These are phyloP conservation scores for Oophaga sylvatica DNA, from an alignment of 2,797 vertebrate genomes.

Conservation along the genomic window DNA sequence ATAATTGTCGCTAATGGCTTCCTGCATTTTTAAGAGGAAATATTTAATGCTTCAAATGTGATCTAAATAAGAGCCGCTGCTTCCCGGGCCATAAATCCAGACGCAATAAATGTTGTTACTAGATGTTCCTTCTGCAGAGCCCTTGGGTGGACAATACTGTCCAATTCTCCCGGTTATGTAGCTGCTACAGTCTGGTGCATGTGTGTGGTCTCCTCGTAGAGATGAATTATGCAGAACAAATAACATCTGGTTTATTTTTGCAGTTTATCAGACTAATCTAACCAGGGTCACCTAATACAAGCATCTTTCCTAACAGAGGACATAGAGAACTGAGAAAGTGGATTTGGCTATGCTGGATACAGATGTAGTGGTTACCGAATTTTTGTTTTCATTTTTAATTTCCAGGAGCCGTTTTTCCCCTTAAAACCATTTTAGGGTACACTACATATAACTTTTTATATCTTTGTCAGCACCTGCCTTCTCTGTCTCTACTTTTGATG, in stretches of 20 bases:
- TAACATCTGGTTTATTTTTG: neutral
- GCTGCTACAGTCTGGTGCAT: neutral
- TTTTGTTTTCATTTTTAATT: no score
- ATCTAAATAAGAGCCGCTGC: slow-evolving; percentile 10
- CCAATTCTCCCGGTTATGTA: neutral
- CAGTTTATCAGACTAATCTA: neutral
- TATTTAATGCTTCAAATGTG: slow-evolving; percentile 27
- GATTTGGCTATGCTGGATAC: neutral
- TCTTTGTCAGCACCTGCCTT: no score
- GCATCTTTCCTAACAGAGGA: neutral
- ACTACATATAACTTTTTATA: no score
- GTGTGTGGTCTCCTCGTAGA: neutral
- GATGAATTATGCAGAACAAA: neutral
- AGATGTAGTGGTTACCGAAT: no score
- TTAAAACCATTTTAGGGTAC: no score
- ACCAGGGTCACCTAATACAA: neutral
- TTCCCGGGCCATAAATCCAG: slow-evolving; percentile 44
- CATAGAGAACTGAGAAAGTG: neutral
- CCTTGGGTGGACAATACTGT: neutral
- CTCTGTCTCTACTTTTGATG: no score
- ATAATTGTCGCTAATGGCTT: slow-evolving; percentile 34
- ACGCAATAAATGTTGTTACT: slow-evolving; percentile 11
- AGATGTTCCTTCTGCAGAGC: neutral
- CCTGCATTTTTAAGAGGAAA: slow-evolving; percentile 36
- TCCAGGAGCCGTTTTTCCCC: no score